A percentile compares a stretch with the other conserved stretches of the same genome.
Conservation (phyloP, 1,140 invertebrate species). For the Heterodera carotae region DNA sequence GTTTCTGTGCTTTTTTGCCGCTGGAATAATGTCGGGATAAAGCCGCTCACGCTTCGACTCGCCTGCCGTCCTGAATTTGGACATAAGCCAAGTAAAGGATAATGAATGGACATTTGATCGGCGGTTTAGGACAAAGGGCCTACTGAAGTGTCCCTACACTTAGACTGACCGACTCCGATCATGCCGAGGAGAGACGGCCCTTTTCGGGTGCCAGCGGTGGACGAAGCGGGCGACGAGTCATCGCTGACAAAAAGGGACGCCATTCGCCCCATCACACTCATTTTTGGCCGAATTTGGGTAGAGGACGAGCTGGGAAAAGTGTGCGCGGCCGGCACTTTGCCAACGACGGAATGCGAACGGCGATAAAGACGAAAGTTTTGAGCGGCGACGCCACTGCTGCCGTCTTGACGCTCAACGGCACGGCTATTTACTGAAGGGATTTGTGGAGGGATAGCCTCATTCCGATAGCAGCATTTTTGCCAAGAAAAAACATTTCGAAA, state of each 20-base stretch:
- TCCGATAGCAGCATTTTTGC: too few species aligned
- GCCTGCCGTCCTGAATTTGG: not conserved
- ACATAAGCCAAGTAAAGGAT: not conserved
- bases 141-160: not conserved
- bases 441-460: too few species aligned
- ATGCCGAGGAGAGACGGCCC: not conserved
- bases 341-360: constrained; percentile 22
- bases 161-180: not conserved
- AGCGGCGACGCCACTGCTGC: not conserved
- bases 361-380: constrained; percentile 27
- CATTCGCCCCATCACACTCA: constrained; percentile 23
- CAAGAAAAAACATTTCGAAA: not conserved
- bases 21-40: not conserved
- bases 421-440: not conserved
- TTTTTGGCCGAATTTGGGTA: constrained; percentile 13
- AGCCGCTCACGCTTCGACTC: not conserved
- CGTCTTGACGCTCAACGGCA: not conserved
- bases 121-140: too few species aligned
- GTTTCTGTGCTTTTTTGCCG: not conserved
- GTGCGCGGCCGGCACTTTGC: constrained; percentile 7
- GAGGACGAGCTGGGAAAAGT: not conserved
- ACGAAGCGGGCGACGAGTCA: not conserved
- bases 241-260: constrained; percentile 24
- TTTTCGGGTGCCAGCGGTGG: constrained; percentile 5
- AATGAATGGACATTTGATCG: too few species aligned